phyloP scores from a whole-genome alignment of 2,888 invertebrate genomes.

The Tetragnatha montana region DNA sequence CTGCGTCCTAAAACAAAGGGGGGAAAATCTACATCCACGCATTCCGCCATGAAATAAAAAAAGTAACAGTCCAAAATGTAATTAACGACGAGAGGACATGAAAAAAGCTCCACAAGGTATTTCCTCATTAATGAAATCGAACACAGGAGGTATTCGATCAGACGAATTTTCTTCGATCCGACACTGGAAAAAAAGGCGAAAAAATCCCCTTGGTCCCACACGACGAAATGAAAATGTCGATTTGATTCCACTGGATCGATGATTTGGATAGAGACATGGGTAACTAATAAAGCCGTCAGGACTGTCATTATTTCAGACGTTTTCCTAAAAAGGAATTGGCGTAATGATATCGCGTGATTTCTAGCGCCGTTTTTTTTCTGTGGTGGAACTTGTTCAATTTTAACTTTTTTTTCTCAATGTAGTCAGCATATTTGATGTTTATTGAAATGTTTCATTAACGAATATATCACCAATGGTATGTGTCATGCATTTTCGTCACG shows the following conservation, averaged over 20 bases:
- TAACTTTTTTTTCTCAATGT: too few relatives aligned
- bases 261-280: slow-evolving; percentile 35
- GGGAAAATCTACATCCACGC: too few relatives aligned
- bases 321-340: slow-evolving; percentile 12
- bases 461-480: too few relatives aligned
- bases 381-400: too few relatives aligned
- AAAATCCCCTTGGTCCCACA: neutral
- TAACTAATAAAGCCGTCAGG: slow-evolving; percentile 54
- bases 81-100: neutral
- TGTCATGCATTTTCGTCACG: too few relatives aligned
- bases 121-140: neutral
- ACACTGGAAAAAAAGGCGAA: neutral
- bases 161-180: neutral
- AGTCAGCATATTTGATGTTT: too few relatives aligned
- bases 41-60: neutral
- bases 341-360: slow-evolving; percentile 33
- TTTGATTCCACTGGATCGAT: slow-evolving; percentile 34
- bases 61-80: neutral
- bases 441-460: too few relatives aligned
- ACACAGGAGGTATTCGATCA: neutral
- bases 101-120: neutral
- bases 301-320: slow-evolving; percentile 27
- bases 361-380: too few relatives aligned
- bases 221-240: neutral
- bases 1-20: too few relatives aligned